Base-by-base conservation (phyloP, 1,140 invertebrate genomes). In the Temnothorax nylanderi region DNA sequence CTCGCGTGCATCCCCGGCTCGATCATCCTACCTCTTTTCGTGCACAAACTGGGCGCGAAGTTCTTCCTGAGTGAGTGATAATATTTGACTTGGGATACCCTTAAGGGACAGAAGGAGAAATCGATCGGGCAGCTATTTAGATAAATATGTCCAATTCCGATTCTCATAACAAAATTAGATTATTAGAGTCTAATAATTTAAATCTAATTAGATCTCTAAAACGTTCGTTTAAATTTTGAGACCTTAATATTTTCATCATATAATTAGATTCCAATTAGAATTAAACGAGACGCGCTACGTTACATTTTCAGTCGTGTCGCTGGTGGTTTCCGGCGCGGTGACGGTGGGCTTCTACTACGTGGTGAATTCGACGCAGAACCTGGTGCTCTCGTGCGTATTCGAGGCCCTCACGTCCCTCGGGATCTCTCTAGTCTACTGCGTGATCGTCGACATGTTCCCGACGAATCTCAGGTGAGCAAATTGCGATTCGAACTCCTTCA, bases 341-440 rank as follows among this genome's bases (percentile, higher is more conserved):
- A 97, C 97, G 0, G 95, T 97, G 34, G 97, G 97, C n/a, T 95
- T 98, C 78, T 98, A 97, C 94, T 97, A 97, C 91, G 97, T 98
- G 18, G 95, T 96, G 89, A 97, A 96, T 91, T 95, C 97, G 5
- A 95, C 93, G 3, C 97, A 97, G 90, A 98, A 98, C 94, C 92
- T 98, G 88, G 95, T 97, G 26, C 94, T 98, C 18, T 97, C 97
- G 0, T 97, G 97, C 91, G 96, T 97, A 60, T 98, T 97, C 94
- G 97, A 97, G 95, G 97, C 97, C 0, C 94, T 97, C 18, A 97
- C 97, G 11, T 97, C 97, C 44, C 95, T 97, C 67, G 97, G 97
- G 86, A 97, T 97, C 91, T 97, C 97, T 94, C 96, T 97, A 75
- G 96, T 97, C 47, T 97, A 97, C 93, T 97, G 97, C 92, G 96